Conservation (phyloP, 2,797 vertebrate species). For the Centropyge bicolor region DNA sequence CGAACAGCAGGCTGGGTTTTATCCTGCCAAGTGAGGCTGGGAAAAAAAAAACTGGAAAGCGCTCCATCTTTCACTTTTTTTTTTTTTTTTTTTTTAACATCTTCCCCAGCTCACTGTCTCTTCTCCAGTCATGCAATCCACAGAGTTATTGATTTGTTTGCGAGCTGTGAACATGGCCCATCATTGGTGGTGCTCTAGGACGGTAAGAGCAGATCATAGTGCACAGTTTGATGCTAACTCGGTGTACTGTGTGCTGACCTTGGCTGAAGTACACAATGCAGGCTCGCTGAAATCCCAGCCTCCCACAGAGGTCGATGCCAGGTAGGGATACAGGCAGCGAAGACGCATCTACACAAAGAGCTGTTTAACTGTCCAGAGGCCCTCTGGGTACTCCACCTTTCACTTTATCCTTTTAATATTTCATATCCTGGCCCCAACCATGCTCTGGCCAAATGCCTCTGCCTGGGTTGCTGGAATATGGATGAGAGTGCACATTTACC, state of each 20-base stretch:
- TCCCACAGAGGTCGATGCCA: slow-evolving; percentile 60
- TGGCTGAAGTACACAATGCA: slow-evolving; percentile 68
- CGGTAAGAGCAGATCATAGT: slow-evolving; percentile 78
- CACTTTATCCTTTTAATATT: slow-evolving; percentile 88
- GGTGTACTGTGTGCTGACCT: slow-evolving; percentile 65
- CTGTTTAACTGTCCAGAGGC: slow-evolving; percentile 83
- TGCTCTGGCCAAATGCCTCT: slow-evolving; percentile 78
- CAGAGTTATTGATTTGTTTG: slow-evolving; percentile 78
- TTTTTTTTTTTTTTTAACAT: slow-evolving; percentile 26
- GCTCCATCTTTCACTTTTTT: slow-evolving; percentile 59
- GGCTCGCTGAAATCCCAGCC: slow-evolving; percentile 53
- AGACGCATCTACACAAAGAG: slow-evolving; percentile 78
- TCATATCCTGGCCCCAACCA: slow-evolving; percentile 81
- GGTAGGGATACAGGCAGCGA: slow-evolving; percentile 75
- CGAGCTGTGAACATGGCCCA: slow-evolving; percentile 66
- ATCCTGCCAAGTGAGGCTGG: slow-evolving; percentile 66
- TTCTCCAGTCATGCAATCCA: slow-evolving; percentile 69
- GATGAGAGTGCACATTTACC: slow-evolving; percentile 85
- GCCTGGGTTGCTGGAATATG: slow-evolving; percentile 85
- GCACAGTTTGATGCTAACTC: slow-evolving; percentile 72
- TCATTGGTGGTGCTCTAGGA: slow-evolving; percentile 62
- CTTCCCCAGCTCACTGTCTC: slow-evolving; percentile 57
- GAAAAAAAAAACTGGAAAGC: slow-evolving; percentile 37
- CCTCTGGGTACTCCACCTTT: slow-evolving; percentile 82
- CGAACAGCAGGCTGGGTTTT: slow-evolving; percentile 72